phyloP scores from a whole-genome alignment of 2,113 vertebrate species.

The Rhinopomastus cyanomelas region DNA sequence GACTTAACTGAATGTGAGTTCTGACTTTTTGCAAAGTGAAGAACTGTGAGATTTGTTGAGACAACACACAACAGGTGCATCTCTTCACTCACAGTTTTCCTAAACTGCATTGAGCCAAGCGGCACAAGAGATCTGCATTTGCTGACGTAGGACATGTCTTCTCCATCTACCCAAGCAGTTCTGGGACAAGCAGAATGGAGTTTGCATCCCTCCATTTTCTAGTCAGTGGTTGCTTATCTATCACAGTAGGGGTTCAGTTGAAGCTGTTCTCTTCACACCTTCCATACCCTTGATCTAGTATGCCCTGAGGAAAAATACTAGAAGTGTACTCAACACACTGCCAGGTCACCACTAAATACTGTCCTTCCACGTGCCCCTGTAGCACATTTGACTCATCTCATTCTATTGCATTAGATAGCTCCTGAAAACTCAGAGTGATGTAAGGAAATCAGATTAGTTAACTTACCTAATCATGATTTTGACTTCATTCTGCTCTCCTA shows the following conservation, averaged over 20 bases:
- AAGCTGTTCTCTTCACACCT: background rate
- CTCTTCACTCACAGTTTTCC: background rate
- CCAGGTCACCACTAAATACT: too few relatives aligned
- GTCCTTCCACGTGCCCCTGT: too few relatives aligned
- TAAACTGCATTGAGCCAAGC: background rate
- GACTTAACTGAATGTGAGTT: background rate
- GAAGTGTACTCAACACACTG: background rate
- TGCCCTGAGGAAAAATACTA: background rate
- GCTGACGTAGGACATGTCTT: background rate
- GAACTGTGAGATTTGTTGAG: background rate
- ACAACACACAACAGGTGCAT: background rate
- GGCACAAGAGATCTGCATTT: background rate
- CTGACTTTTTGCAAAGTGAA: background rate
- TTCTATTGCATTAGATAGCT: constrained; percentile 9
- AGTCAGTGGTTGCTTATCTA: background rate
- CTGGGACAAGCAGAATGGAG: background rate
- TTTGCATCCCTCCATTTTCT: background rate
- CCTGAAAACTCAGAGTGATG: constrained; percentile 15
- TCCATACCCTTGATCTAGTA: background rate
- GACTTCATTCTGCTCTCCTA: background rate
- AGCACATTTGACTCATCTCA: background rate
- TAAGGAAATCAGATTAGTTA: constrained; percentile 18
- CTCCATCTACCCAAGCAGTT: background rate
- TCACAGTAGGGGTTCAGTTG: background rate
- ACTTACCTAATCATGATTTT: constrained; percentile 7